These are phyloP conservation scores for Plutomurus gul DNA, from an alignment of 1,140 invertebrate species.

Conservation along the genomic window DNA sequence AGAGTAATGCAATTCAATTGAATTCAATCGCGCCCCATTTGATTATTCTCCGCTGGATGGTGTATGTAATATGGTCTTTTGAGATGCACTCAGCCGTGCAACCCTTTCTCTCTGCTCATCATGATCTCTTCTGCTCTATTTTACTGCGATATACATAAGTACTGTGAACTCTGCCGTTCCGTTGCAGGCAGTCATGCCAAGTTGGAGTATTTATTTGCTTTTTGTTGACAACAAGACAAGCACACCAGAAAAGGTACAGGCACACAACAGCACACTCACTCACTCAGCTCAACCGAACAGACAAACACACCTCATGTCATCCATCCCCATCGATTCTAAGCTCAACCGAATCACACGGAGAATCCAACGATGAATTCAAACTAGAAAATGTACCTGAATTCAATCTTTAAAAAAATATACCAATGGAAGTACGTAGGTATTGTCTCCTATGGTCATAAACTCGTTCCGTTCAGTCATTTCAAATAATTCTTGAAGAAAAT, in stretches of 20 bases:
- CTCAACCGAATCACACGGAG: too few relatives aligned
- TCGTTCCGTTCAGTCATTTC: too few relatives aligned
- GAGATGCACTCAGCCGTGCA: constrained; percentile 43
- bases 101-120: constrained; percentile 49
- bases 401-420: too few relatives aligned
- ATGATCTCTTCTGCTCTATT: constrained; percentile 25
- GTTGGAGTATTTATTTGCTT: neutral
- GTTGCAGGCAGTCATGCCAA: neutral
- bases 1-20: constrained; percentile 11
- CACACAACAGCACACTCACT: too few relatives aligned
- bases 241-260: neutral
- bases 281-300: too few relatives aligned
- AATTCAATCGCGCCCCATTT: constrained; percentile 28
- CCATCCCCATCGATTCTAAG: too few relatives aligned
- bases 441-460: too few relatives aligned
- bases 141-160: neutral
- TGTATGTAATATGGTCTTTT: constrained; percentile 47
- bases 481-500: too few relatives aligned
- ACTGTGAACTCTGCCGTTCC: neutral
- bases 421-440: too few relatives aligned
- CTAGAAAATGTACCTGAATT: too few relatives aligned
- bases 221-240: neutral
- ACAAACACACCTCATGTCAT: too few relatives aligned
- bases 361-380: too few relatives aligned
- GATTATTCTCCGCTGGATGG: constrained; percentile 33